Base-by-base conservation (phyloP, 2,113 vertebrate genomes). In the Poicephalus gulielmi region DNA sequence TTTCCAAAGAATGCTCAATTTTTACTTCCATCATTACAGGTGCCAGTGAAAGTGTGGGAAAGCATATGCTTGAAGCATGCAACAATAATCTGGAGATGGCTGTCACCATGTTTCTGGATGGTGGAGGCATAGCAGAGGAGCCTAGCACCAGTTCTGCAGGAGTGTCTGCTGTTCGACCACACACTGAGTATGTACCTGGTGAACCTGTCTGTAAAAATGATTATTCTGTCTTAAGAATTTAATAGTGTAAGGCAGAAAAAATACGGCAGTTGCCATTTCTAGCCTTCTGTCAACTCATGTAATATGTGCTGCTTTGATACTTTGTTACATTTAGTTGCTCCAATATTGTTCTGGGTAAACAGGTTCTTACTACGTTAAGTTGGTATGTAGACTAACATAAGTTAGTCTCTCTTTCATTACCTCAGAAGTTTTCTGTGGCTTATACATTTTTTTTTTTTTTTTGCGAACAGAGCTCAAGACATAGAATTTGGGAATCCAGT, bases 51-150 rank as follows among this genome's bases (percentile, higher is more conserved):
- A 99, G 99, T 60, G 98, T 99, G 74, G 99, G 99, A 88, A 99
- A 99, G 86, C 99, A 99, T 53, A 99, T 99, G 99, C 97, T 99
- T 17, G 99, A 99, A 96, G 99, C 99, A 23, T 99, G 99, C 97
- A 99, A 98, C 98, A 99, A 99, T 95, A 99, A 99, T 81, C 97
- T 99, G 97, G 99, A 99, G 97, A 99, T 99, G 99, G 99, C 99
- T 31, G 99, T 99, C 83, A 99, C 99, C 49, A 99, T 99, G 99
- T 99, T 99, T 96, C 97, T 99, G 97, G 99, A 99, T 55, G 99
- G 99, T 77, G 99, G 99, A 19, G 99, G 98, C 67, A 99, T 99
- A 23, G 98, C 99, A 35, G 99, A 99, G 94, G 99, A 99, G 92
- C 99, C 99, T 79, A 99, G 99, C 97, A 99, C 99, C 95, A 99